phyloP scores from a whole-genome alignment of 1,140 invertebrate species.

The Mylabris phalerata region DNA sequence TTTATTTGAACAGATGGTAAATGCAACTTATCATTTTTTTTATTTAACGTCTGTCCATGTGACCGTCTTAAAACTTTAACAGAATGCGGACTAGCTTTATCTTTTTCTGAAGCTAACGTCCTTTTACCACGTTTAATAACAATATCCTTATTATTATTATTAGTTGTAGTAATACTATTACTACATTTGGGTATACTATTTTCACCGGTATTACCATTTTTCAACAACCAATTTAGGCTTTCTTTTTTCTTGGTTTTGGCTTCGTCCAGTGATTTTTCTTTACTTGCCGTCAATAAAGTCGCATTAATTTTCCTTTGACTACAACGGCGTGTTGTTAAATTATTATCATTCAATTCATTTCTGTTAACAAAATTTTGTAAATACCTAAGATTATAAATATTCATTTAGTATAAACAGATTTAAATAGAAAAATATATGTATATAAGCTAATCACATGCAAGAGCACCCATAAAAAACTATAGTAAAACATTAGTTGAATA shows the following conservation, averaged over 20 bases:
- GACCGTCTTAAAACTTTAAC: constrained; percentile 36
- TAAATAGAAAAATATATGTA: background rate
- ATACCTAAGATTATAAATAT: background rate
- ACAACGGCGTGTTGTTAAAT: constrained; percentile 3
- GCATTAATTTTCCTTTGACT: constrained; percentile 12
- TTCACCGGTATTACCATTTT: constrained; percentile 3
- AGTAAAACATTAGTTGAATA: background rate
- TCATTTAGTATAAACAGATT: background rate
- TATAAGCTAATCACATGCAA: constrained; percentile 1
- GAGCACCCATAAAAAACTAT: background rate
- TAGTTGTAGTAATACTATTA: background rate
- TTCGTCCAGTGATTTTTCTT: background rate
- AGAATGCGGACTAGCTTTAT: constrained; percentile 34
- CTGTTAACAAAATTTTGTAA: constrained; percentile 34
- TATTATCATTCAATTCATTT: constrained; percentile 31
- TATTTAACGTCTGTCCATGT: constrained; percentile 22
- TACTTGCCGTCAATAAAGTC: constrained; percentile 2
- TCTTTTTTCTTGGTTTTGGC: constrained; percentile 9
- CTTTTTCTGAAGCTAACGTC: constrained; percentile 34
- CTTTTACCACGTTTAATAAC: constrained; percentile 35
- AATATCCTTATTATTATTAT: constrained; percentile 7
- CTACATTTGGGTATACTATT: constrained; percentile 3
- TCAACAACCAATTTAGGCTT: constrained; percentile 9
- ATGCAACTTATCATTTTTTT: constrained; percentile 19
- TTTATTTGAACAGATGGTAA: constrained; percentile 29